Evolutionary conservation across 2,797 vertebrate genomes (phyloP), one percentile per base, ranked within the genome.

Genomic region (Coluber constrictor): DNA sequence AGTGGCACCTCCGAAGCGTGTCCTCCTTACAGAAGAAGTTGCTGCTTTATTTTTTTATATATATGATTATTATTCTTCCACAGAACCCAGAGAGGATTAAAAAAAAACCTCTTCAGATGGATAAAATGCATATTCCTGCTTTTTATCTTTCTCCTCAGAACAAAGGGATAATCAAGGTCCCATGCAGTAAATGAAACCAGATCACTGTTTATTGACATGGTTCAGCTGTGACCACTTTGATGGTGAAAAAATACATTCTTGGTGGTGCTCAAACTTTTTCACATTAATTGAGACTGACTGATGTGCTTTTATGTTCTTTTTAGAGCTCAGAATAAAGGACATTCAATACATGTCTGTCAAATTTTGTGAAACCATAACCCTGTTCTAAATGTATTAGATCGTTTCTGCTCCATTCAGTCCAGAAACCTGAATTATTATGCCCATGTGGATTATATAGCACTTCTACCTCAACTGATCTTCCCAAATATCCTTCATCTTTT

Each of bases 191-290:
- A 83, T 94, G 92, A 95, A 97, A 95, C 93, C 93, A 96, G 94
- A 93, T 1, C 4, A 92, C 94, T 95, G 94, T 94, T 96, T 96
- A 96, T 96, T 96, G 95, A 96, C 90, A 95, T 57, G 27, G 94
- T 92, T 92, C 93, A 95, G 86, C 92, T 92, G 91, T 94, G 89
- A 95, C 88, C 29, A 94, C 94, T 97, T 97, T 94, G 93, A 94
- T 93, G 92, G 93, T 92, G 96, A 63, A 93, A 88, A 95, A 95
- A 91, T 29, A 96, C 95, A 94, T 51, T 37, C 87, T 95, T 95
- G 96, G 87, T 90, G 95, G 60, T 56, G 89, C 92, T 93, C 95
- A 83, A 95, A 92, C 93, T 93, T 95, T 96, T 95, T 96, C 83
- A 87, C n/a, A 3, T 87, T 96, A 95, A 96, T 92, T 94, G 94